A percentile compares a stretch with the other conserved stretches of the same genome.
These are phyloP conservation scores for Lepidurus packardi DNA, from an alignment of 1,140 invertebrate species.

Conservation along the genomic window DNA sequence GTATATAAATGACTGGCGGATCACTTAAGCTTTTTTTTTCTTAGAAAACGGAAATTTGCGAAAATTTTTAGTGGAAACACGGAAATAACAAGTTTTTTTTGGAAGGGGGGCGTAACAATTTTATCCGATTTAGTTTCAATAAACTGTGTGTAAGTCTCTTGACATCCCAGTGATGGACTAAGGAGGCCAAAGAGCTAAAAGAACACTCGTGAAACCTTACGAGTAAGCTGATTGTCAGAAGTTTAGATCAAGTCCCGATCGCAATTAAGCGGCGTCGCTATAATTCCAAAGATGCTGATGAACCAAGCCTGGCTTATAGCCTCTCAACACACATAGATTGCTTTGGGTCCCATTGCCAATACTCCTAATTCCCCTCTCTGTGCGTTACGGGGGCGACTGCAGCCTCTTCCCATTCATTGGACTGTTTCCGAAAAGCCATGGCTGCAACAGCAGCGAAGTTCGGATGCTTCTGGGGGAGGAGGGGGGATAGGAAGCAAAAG, in stretches of 20 bases:
- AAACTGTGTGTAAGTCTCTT: too few species aligned
- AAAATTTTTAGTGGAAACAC: too few species aligned
- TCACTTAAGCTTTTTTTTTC: too few species aligned
- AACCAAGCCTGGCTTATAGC: background rate
- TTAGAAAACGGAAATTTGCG: too few species aligned
- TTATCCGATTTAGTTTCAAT: too few species aligned
- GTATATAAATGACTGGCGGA: too few species aligned
- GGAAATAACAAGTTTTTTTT: too few species aligned
- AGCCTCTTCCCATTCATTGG: background rate
- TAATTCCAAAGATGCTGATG: background rate
- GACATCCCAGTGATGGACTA: too few species aligned
- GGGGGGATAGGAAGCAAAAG: background rate
- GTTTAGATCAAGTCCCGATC: background rate
- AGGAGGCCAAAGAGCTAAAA: too few species aligned
- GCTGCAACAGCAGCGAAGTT: background rate
- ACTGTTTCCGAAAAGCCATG: background rate
- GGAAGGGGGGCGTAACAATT: too few species aligned
- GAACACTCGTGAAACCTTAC: background rate
- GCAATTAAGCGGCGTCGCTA: background rate
- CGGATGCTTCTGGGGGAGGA: background rate
- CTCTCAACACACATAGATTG: background rate
- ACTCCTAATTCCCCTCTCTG: background rate
- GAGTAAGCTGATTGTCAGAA: background rate
- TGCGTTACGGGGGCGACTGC: background rate
- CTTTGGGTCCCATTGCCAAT: background rate